Evolutionary conservation across 1,140 invertebrate genomes (phyloP).

Genomic region (Thalassaphorura encarpata): DNA sequence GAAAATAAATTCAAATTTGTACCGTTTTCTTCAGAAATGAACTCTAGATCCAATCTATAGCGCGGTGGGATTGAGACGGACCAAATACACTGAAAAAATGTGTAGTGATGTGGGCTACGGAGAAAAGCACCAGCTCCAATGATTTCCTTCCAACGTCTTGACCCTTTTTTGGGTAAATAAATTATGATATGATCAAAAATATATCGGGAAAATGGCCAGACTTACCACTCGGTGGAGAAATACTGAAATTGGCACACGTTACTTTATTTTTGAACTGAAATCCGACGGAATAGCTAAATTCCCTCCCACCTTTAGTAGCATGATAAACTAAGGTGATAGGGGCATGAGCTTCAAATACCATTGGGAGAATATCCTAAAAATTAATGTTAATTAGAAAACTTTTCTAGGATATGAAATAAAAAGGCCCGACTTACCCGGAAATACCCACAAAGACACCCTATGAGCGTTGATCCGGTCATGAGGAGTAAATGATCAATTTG

Average conservation of each 20-base stretch:
- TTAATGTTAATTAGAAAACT: neutral
- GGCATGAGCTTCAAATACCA: conserved; percentile 25
- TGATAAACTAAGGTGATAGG: conserved; percentile 26
- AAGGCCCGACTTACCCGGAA: conserved; percentile 48
- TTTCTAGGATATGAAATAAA: neutral
- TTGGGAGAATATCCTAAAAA: conserved; percentile 23
- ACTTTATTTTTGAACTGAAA: conserved; percentile 24
- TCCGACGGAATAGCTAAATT: conserved; percentile 26
- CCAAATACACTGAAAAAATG: conserved; percentile 27
- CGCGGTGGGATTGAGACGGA: conserved; percentile 20
- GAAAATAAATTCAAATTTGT: neutral
- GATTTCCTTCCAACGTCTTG: conserved; percentile 26
- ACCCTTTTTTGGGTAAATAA: conserved; percentile 6
- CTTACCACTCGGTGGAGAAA: conserved; percentile 22
- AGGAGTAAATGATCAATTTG: conserved; percentile 58
- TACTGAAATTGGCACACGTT: conserved; percentile 22
- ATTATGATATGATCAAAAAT: neutral
- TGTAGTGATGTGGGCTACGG: conserved; percentile 18
- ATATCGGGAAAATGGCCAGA: neutral
- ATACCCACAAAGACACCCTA: conserved; percentile 55
- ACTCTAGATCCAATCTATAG: conserved; percentile 26
- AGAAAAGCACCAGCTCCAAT: conserved; percentile 12
- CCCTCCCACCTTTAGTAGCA: conserved; percentile 22
- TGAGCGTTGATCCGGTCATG: conserved; percentile 36
- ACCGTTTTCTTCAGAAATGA: conserved; percentile 31